Conservation (phyloP, 2,113 vertebrate species). For the Amphiprion ocellaris region DNA sequence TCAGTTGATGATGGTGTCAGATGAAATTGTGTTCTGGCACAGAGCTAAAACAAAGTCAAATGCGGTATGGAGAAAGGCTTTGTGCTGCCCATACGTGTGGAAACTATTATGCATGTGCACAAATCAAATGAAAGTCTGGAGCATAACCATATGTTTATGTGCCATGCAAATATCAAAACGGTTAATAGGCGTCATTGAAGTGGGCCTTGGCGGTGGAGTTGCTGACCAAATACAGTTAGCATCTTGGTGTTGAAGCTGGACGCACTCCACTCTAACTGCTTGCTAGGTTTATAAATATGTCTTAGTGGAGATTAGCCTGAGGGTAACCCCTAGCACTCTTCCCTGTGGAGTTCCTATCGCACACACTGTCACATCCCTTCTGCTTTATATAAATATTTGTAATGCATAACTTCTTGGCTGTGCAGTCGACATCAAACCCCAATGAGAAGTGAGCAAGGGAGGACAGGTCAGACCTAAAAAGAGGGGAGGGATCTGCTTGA, state of each 20-base stretch:
- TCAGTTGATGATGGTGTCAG: slow-evolving; percentile 18
- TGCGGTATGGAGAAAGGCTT: slow-evolving; percentile 21
- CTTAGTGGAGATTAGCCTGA: slow-evolving; percentile 64
- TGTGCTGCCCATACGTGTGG: slow-evolving; percentile 33
- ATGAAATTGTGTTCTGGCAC: slow-evolving; percentile 32
- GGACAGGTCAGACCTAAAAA: slow-evolving; percentile 6
- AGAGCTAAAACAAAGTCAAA: slow-evolving; percentile 48
- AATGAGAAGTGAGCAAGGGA: slow-evolving; percentile 19
- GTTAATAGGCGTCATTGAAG: slow-evolving; percentile 28
- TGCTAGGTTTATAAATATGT: slow-evolving; percentile 73
- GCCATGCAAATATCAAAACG: slow-evolving; percentile 47
- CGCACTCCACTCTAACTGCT: slow-evolving; percentile 51
- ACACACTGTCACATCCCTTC: slow-evolving; percentile 63
- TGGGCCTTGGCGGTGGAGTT: neutral
- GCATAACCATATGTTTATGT: slow-evolving; percentile 53
- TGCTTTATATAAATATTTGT: slow-evolving; percentile 74
- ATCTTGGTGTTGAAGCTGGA: slow-evolving; percentile 50
- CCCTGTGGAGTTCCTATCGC: slow-evolving; percentile 54
- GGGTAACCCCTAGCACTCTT: slow-evolving; percentile 54
- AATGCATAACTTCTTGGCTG: slow-evolving; percentile 43
- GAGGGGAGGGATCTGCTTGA: neutral
- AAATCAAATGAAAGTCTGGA: slow-evolving; percentile 47
- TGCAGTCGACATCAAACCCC: slow-evolving; percentile 24
- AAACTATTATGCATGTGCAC: slow-evolving; percentile 53
- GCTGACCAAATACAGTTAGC: slow-evolving; percentile 56